These are phyloP conservation scores for Drosophila bocki DNA, from an alignment of 1,140 invertebrate genomes.

Conservation along the genomic window DNA sequence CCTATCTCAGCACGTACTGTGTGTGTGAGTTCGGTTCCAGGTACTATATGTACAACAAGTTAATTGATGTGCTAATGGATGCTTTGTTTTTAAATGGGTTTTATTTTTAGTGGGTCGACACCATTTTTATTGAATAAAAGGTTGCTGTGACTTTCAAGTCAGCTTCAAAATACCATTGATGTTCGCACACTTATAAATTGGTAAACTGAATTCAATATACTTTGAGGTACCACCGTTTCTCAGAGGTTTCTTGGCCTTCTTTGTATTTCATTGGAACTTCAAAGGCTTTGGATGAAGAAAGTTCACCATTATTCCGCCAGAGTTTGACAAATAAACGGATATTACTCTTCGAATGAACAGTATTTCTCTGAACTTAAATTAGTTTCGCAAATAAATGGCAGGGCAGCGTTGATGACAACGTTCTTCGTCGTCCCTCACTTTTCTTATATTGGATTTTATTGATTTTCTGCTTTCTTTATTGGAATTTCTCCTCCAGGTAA, in stretches of 20 bases:
- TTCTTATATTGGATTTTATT: conserved; percentile 43
- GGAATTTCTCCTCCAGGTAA: conserved; percentile 4
- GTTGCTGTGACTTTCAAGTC: background rate
- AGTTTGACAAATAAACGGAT: conserved; percentile 20
- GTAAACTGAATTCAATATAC: background rate
- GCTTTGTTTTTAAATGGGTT: conserved; percentile 44
- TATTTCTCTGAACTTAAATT: conserved; percentile 11
- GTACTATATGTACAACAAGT: conserved; percentile 27
- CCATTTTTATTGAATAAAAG: conserved; percentile 22
- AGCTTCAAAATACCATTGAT: background rate
- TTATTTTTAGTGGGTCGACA: conserved; percentile 18
- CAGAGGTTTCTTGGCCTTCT: conserved; percentile 2
- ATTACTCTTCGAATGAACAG: conserved; percentile 8
- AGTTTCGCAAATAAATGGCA: conserved; percentile 31
- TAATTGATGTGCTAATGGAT: conserved; percentile 60
- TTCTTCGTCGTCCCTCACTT: conserved; percentile 1
- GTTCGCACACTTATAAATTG: background rate
- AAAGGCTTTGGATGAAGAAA: background rate
- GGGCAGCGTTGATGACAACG: conserved; percentile 13
- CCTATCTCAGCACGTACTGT: background rate
- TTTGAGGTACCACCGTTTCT: background rate
- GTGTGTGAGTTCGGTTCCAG: conserved; percentile 13
- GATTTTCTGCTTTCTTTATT: conserved; percentile 34
- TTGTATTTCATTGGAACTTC: background rate
- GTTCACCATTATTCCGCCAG: background rate